Base-by-base conservation (phyloP, 2,888 invertebrate genomes). In the Chironomus riparius region DNA sequence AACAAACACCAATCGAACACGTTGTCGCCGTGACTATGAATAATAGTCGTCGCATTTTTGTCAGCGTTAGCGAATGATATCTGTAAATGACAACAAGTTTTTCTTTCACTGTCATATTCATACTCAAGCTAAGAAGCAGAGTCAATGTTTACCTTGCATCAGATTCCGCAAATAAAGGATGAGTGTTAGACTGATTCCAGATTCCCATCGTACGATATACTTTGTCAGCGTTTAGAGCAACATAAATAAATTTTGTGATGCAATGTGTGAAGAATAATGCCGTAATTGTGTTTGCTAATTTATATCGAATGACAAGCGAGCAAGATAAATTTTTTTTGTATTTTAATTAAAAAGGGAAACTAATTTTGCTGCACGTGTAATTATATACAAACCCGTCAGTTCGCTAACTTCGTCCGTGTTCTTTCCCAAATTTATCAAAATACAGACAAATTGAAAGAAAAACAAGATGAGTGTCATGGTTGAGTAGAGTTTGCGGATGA, bases 121-220 rank as follows among this genome's bases (percentile, higher is more conserved):
- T 68, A 24, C n/a, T 47, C 28, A 75, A 24, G n/a, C 24, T 69
- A 22, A 62, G 50, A 38, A 12, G 13, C 15, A 5, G 15, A 28
- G 12, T 13, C 10, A 12, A 38, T 28, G 24, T 21, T 47, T 68
- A 74, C 74, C 91, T 86, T 0, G 91, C 89, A 81, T 93, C 92
- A 0, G 93, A 93, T 82, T 94, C 94, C 69, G 92, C 89, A 82
- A 94, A 94, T 61, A 94, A 82, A 0, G 94, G 93, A 83, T 94
- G 93, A 75, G 91, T 89, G 83, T 93, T 93, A 0, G 91, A 88
- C 83, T 92, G 92, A 82, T 94, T 94, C 94, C 94, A 94, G 77
- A 92, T 89, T 47, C 90, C 91, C 61, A 93, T 82, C 0, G 92
- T 92, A 80, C 93, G 88, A 84, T 92, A 92, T 80, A 92, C 91